These are phyloP conservation scores for Pimpla rufipes DNA, from an alignment of 2,888 invertebrate genomes.

Conservation along the genomic window DNA sequence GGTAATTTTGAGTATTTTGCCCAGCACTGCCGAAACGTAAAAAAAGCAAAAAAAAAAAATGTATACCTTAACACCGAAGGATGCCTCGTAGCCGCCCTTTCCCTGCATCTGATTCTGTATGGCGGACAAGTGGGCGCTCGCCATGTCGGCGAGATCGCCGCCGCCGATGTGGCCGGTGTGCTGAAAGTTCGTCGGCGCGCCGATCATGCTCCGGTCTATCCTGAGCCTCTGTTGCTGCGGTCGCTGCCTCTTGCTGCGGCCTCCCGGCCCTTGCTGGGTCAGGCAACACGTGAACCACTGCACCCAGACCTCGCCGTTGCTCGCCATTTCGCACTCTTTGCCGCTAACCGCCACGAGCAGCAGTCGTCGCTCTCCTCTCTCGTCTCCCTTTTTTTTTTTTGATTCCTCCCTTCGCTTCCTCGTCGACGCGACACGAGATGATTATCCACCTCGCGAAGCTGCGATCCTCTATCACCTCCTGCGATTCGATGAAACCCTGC, in stretches of 20 bases:
- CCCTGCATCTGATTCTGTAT: conserved; percentile 98
- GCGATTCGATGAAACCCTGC: conserved; percentile 49
- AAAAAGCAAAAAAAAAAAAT: too few relatives aligned
- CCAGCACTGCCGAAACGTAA: too few relatives aligned
- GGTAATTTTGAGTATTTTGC: too few relatives aligned
- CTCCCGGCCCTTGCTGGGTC: conserved; percentile 92
- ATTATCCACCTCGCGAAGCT: conserved; percentile 29
- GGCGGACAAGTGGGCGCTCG: conserved; percentile 92
- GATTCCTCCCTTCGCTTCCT: not conserved
- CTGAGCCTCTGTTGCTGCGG: conserved; percentile 88
- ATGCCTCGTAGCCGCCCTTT: conserved; percentile 96
- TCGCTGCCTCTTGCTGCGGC: conserved; percentile 82
- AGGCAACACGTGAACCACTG: conserved; percentile 97
- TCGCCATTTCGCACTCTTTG: conserved; percentile 87
- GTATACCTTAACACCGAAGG: conserved; percentile 88
- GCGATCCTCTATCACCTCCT: conserved; percentile 47
- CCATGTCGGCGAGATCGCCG: conserved; percentile 93
- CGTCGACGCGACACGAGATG: conserved; percentile 30
- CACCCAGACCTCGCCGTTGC: conserved; percentile 94
- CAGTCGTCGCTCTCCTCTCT: not conserved
- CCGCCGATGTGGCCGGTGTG: conserved; percentile 97
- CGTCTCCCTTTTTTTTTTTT: not conserved
- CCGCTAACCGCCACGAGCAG: conserved; percentile 7
- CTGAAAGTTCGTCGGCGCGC: conserved; percentile 97
- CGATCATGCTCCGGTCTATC: conserved; percentile 97